Base-by-base conservation (phyloP, 2,888 invertebrate genomes). In the Sphaerophoria rueppellii region DNA sequence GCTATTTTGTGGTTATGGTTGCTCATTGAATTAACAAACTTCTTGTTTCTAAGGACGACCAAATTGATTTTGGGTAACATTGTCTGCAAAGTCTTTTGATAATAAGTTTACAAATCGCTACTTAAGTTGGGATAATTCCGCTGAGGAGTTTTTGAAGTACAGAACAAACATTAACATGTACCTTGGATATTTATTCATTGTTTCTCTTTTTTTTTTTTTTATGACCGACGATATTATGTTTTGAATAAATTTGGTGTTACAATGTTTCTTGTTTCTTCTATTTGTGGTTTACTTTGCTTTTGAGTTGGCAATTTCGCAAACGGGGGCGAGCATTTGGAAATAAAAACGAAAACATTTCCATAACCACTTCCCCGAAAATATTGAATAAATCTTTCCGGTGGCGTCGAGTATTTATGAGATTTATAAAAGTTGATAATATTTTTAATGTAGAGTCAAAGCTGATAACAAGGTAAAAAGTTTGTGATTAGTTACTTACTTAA, bases 21-120 rank as follows among this genome's bases (percentile, higher is more conserved):
- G 60, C 72, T 86, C 89, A 91, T 91, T 90, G 91, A 91, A 91
- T 91, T 91, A 91, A 91, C 91, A 91, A 91, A 89, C 89, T 90
- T 89, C 88, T 87, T 82, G 91, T 91, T 89, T 89, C 91, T 89
- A 89, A 67, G 88, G 89, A 89, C 90, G 89, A 89, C 90, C 86
- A 86, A 85, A 90, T 91, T 90, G 90, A 90, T 89, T 90, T 89
- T 88, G 76, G 72, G 72, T 77, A 61, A 40, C 40, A 76, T 58
- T 70, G 70, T 80, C 73, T 85, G 81, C 81, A 77, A 85, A 72
- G 76, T 73, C 70, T 70, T 24, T 24, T 40, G 24, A 80, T 72
- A 69, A 85, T 76, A 73, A 46, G 65, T 69, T 81, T 73, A 77
- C 57, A 57, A 70, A 70, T 70, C n/a, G 48, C 80, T 61, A 61